phyloP scores from a whole-genome alignment of 2,888 invertebrate species.

The Caenorhabditis imperialis region DNA sequence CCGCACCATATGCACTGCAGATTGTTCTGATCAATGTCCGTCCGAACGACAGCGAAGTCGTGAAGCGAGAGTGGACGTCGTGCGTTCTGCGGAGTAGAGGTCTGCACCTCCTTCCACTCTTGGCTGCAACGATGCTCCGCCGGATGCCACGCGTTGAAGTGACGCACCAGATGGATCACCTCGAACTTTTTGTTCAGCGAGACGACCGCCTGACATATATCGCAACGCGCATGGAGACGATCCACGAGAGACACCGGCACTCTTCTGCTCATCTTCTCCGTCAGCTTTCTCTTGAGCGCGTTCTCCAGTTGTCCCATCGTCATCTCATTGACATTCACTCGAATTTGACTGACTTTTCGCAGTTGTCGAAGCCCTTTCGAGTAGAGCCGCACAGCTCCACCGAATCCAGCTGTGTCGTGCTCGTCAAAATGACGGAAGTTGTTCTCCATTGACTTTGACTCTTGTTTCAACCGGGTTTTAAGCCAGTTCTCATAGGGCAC shows the following conservation, averaged over 20 bases:
- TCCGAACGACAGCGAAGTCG: conserved; percentile 76
- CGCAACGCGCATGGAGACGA: conserved; percentile 76
- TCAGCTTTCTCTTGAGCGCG: conserved; percentile 74
- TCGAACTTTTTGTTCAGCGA: conserved; percentile 78
- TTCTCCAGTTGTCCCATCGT: conserved; percentile 68
- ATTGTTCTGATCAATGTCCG: conserved; percentile 65
- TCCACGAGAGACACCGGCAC: conserved; percentile 77
- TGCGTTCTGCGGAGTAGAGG: neutral
- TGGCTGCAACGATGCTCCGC: conserved; percentile 75
- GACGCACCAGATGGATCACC: conserved; percentile 74
- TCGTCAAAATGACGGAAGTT: conserved; percentile 60
- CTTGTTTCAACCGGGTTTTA: conserved; percentile 63
- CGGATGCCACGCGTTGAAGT: conserved; percentile 78
- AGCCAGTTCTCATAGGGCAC: conserved; percentile 74
- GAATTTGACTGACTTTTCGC: conserved; percentile 67
- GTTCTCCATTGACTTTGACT: conserved; percentile 62
- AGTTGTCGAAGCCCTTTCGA: conserved; percentile 28
- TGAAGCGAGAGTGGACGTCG: conserved; percentile 33
- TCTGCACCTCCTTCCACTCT: conserved; percentile 64
- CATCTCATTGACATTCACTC: conserved; percentile 76
- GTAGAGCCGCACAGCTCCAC: conserved; percentile 28
- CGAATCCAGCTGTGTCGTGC: conserved; percentile 23
- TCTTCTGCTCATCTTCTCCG: conserved; percentile 76
- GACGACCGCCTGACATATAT: conserved; percentile 73
- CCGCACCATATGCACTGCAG: conserved; percentile 78